Evolutionary conservation across 2,113 vertebrate species (phyloP).

Genomic region (Gopherus evgoodei): DNA sequence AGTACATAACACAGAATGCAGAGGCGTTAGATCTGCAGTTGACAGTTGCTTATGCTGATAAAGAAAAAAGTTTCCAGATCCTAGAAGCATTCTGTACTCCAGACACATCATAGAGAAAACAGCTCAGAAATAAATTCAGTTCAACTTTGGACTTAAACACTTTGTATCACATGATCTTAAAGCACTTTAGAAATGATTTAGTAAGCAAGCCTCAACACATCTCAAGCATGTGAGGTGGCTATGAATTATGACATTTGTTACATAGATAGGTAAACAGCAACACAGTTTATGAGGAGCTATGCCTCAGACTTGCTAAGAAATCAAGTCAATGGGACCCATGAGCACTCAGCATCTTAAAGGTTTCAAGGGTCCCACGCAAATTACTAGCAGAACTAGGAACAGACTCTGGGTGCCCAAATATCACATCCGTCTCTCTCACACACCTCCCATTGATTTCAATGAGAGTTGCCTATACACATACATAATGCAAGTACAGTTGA

Average conservation of each 20-base stretch:
- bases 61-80: neutral
- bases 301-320: neutral
- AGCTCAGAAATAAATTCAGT: neutral
- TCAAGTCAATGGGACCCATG: neutral
- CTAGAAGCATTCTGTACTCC: neutral
- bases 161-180: neutral
- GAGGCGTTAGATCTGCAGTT: neutral
- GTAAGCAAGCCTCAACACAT: neutral
- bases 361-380: neutral
- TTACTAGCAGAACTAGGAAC: neutral
- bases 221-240: neutral
- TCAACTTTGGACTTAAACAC: neutral
- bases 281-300: neutral
- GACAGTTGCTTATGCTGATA: neutral
- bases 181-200: neutral
- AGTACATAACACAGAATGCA: neutral
- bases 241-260: neutral
- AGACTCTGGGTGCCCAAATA: fast-evolving
- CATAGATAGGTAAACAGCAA: neutral
- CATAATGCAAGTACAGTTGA: neutral
- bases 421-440: neutral
- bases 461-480: neutral
- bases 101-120: neutral
- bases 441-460: neutral
- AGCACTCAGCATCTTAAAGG: neutral